Percentiles rank a stretch among this genome's conserved stretches.
phyloP scores from a whole-genome alignment of 2,888 invertebrate genomes.

The Apodemia hepburni region DNA sequence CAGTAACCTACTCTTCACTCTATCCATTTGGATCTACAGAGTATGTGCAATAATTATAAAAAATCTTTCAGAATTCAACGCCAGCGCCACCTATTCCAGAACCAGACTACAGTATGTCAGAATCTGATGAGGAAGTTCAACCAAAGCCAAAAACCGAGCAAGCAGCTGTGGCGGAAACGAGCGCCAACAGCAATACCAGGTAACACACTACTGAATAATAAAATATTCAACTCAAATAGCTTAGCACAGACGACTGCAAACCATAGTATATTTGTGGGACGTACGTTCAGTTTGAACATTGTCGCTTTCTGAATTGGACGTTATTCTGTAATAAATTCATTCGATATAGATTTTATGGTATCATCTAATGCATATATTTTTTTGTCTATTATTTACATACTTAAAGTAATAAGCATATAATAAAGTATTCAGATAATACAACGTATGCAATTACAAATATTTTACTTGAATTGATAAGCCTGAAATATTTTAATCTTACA shows the following conservation, averaged over 20 bases:
- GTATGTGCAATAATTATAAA: background rate
- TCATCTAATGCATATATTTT: too few species aligned
- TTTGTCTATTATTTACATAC: too few species aligned
- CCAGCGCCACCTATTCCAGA: conserved; percentile 91
- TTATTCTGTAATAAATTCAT: too few species aligned
- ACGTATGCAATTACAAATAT: too few species aligned
- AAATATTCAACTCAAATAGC: background rate
- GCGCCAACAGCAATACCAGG: conserved; percentile 88
- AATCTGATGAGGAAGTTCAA: conserved; percentile 88
- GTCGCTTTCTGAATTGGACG: too few species aligned
- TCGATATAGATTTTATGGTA: too few species aligned
- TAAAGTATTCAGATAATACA: too few species aligned
- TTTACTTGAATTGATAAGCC: too few species aligned
- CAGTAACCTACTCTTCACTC: too few species aligned
- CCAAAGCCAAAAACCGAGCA: conserved; percentile 77
- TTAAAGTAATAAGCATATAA: too few species aligned
- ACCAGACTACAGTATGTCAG: conserved; percentile 94
- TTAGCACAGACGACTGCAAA: background rate
- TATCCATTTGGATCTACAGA: too few species aligned
- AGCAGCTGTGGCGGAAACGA: conserved; percentile 81
- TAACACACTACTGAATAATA: conserved; percentile 30
- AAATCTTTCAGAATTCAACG: conserved; percentile 61
- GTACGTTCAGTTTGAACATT: background rate
- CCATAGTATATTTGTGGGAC: background rate
- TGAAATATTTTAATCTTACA: too few species aligned